Evolutionary conservation across 2,113 vertebrate species (phyloP), one percentile per base, ranked within the genome.

Genomic region (Eira barbara): DNA sequence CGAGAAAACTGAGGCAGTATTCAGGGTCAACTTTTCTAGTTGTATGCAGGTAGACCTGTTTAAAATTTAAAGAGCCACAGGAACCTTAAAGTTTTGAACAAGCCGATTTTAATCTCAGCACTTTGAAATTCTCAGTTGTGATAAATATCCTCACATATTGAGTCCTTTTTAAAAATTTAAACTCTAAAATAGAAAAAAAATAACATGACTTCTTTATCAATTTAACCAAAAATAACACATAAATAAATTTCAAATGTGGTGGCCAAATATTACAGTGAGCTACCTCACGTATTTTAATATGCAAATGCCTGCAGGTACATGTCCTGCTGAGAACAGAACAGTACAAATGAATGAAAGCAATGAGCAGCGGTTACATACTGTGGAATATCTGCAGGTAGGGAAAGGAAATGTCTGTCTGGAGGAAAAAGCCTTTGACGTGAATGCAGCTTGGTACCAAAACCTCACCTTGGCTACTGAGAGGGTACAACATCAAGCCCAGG

Each of bases 31-130:
- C 84, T 67, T 91, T 87, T 80, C 79, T 14, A 20, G 9, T 10
- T 86, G 36, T 78, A 59, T n/a, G 23, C 49, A 27, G 14, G 4
- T 78, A 88, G 45, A 39, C 71, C 21, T 65, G 23, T 83, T 83
- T 85, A 89, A 82, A 92, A 36, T 71, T 52, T 61, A 79, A 93
- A 89, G 29, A 79, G 8, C 7, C 39, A 9, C 49, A 36, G 93
- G 52, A 78, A 71, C 10, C n/a, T 61, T 91, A 29, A 92, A 84
- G 25, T 57, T 95, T 91, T 78, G 31, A 92, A 59, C 47, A 21
- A 15, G 9, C 86, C 27, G 86, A 90, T 85, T 95, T 82, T 91
- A 71, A 93, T 78, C 71, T 85, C 63, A 84, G 49, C 88, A 95
- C 55, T 14, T 47, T 88, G 36, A 83, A 91, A 74, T 73, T 80